These are phyloP conservation scores for Drosophila serrata DNA, from an alignment of 1,140 invertebrate genomes.

Conservation along the genomic window DNA sequence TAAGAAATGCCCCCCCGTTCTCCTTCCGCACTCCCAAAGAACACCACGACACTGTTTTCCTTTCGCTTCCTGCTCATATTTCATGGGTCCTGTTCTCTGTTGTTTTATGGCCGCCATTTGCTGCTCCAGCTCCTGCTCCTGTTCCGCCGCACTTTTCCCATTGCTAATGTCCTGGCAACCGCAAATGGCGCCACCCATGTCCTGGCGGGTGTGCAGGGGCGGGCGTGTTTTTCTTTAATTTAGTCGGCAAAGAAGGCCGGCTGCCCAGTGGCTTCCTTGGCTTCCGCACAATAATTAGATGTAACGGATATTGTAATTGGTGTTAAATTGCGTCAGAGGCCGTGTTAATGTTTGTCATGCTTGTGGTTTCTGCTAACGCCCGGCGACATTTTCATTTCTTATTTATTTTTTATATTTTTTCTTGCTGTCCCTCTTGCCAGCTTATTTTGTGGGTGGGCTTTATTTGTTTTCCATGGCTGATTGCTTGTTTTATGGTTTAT, in stretches of 20 bases:
- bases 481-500: slow-evolving; percentile 37
- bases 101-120: slow-evolving; percentile 81
- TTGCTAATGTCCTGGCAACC: slow-evolving; percentile 83
- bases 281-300: slow-evolving; percentile 84
- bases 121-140: slow-evolving; percentile 29
- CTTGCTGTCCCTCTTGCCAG: not conserved
- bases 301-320: slow-evolving; percentile 85
- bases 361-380: slow-evolving; percentile 12
- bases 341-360: slow-evolving; percentile 71
- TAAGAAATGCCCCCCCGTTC: slow-evolving; percentile 69
- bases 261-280: slow-evolving; percentile 69
- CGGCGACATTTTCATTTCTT: slow-evolving; percentile 13
- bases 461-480: slow-evolving; percentile 38
- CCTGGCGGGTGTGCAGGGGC: slow-evolving; percentile 13
- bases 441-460: slow-evolving; percentile 45
- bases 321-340: slow-evolving; percentile 83
- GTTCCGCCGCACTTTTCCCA: slow-evolving; percentile 41
- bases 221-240: slow-evolving; percentile 82
- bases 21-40: not conserved
- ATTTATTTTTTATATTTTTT: slow-evolving; percentile 4
- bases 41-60: slow-evolving; percentile 28
- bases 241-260: slow-evolving; percentile 45
- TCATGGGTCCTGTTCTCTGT: slow-evolving; percentile 74
- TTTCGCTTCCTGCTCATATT: slow-evolving; percentile 68
- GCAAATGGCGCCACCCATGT: slow-evolving; percentile 67